Evolutionary conservation across 1,140 invertebrate species (phyloP), one percentile per base, ranked within the genome.

Genomic region (Drosophila bifasciata): DNA sequence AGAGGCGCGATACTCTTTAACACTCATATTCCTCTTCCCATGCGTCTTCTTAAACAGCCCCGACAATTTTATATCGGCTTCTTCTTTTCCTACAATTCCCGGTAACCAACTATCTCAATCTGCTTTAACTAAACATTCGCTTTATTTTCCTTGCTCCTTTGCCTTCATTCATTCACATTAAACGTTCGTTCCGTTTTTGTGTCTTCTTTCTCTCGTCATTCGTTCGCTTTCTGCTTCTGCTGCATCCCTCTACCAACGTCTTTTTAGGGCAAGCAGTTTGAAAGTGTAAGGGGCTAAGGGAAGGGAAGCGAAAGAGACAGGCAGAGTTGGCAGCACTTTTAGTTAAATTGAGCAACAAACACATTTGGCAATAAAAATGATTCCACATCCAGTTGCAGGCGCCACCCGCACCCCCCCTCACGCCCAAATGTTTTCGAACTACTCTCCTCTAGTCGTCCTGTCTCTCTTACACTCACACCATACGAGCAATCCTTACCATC

Each of bases 321-420:
- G 50, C 44, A 77, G 64, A 61, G 68, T 73, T 79, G 81, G 77
- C 77, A 77, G 78, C 77, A 86, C 74, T 86, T 86, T 86, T 88
- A 86, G 81, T 86, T 86, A 86, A 86, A 86, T 86, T 86, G 81
- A 86, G 81, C 81, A 88, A 86, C 81, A 86, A 86, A 86, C 81
- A 86, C 81, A 83, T 86, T 86, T 88, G 81, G 81, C 81, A 86
- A 81, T 86, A 86, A 88, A 86, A 88, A 86, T 88, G 83, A 86
- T 86, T 70, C 75, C 59, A 67, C 60, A 56, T 60, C 52, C 63
- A 57, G 75, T 51, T 48, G 53, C 51, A 45, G 39, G 15, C 61
- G 45, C 48, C 39, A 57, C 44, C 40, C 52, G 55, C 39, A 21
- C 4, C 6, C 8, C 17, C 40, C 6, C 8, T 15, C 40, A 9